Percentiles rank a stretch among this genome's conserved stretches.
Evolutionary conservation across 1,140 invertebrate species (phyloP).

Genomic region (Hyphantria cunea): DNA sequence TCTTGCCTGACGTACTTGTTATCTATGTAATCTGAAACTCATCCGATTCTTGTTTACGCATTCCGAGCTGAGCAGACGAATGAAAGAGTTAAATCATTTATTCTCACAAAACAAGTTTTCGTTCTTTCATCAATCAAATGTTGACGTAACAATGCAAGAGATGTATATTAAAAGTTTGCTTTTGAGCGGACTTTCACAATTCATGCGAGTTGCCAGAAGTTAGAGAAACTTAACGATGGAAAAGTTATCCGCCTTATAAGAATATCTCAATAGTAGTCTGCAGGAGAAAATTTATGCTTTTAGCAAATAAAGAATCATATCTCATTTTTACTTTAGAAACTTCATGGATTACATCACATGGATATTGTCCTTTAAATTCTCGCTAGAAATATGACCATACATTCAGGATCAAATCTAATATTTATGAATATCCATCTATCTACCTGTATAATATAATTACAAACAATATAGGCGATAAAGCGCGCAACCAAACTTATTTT

Average conservation of each 20-base stretch:
- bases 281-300: slow-evolving; percentile 14
- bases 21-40: slow-evolving; percentile 49
- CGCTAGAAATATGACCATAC: too few relatives aligned
- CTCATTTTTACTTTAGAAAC: too few relatives aligned
- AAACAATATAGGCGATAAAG: too few relatives aligned
- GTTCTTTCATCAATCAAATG: slow-evolving; percentile 31
- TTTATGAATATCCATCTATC: too few relatives aligned
- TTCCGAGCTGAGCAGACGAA: slow-evolving; percentile 17
- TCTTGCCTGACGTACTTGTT: slow-evolving; percentile 51
- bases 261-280: slow-evolving; percentile 19
- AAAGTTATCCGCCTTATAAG: slow-evolving; percentile 12
- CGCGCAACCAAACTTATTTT: too few relatives aligned
- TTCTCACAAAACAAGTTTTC: slow-evolving; percentile 13
- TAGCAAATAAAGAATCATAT: too few relatives aligned
- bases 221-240: slow-evolving; percentile 25
- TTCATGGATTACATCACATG: too few relatives aligned
- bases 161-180: slow-evolving; percentile 26
- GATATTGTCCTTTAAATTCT: too few relatives aligned
- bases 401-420: too few relatives aligned
- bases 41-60: slow-evolving; percentile 28
- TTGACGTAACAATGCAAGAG: slow-evolving; percentile 29
- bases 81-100: background rate
- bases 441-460: too few relatives aligned
- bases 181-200: slow-evolving; percentile 23
- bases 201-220: slow-evolving; percentile 24